Conservation (phyloP, 2,888 invertebrate species). For the Amphipyra berbera region DNA sequence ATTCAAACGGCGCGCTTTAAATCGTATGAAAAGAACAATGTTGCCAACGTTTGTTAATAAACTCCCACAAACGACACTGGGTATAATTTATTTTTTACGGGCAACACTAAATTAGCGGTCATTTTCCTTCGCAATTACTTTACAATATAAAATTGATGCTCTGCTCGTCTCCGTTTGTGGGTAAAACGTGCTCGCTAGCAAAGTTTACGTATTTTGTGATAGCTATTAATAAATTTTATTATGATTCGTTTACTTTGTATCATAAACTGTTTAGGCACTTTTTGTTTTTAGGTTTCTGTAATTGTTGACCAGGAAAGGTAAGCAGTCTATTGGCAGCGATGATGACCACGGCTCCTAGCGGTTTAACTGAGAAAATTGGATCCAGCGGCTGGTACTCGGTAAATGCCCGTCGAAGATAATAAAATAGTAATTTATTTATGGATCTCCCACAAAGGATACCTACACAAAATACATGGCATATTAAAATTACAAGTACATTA, state of each 20-base stretch:
- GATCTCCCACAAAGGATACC: no score
- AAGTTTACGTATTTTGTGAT: conserved; percentile 53
- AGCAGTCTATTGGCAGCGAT: conserved; percentile 1
- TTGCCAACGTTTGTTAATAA: conserved; percentile 57
- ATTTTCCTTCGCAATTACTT: conserved; percentile 66
- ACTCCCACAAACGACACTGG: conserved; percentile 68
- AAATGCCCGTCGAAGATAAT: not conserved
- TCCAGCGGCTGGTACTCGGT: not conserved
- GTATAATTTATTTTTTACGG: conserved; percentile 71
- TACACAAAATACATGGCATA: no score
- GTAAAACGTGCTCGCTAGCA: conserved; percentile 47
- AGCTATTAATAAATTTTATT: conserved; percentile 57
- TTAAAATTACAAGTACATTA: no score
- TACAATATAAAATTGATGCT: conserved; percentile 72
- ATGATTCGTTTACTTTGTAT: conserved; percentile 52
- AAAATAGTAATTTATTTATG: no score
- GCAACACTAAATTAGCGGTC: conserved; percentile 67
- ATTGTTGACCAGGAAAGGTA: not conserved
- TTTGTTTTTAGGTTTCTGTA: not conserved
- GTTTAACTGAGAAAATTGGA: not conserved
- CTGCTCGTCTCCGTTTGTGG: conserved; percentile 42
- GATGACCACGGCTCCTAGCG: not conserved
- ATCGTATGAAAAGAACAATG: conserved; percentile 67
- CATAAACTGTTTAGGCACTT: not conserved
- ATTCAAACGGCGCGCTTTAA: conserved; percentile 36